Evolutionary conservation across 2,888 invertebrate species (phyloP), one percentile per base, ranked within the genome.

Genomic region (Baccha elongata): DNA sequence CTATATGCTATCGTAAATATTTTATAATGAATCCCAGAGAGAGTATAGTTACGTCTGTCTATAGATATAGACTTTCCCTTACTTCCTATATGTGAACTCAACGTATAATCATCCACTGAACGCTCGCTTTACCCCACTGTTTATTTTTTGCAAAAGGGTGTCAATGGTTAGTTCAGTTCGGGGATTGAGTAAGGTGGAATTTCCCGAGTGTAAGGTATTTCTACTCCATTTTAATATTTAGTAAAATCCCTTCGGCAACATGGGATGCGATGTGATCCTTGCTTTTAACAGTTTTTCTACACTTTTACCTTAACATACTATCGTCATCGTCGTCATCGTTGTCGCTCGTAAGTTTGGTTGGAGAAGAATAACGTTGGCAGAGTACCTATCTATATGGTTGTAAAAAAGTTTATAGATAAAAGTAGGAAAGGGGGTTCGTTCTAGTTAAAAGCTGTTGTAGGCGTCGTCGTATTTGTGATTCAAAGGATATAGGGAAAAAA

Each of bases 211-310:
- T 55, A 37, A 29, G 37, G 65, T 7, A 37, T 26, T 37, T 35
- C 75, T 83, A 50, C 55, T 52, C 50, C 65, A 62, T 78, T 78
- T 83, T 83, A 83, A 83, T 78, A 83, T 78, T 78, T 78, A 83
- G 83, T 69, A 40, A 68, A 78, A 32, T 37, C 78, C 83, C 55
- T 83, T 52, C 50, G 76, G 76, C 81, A 13, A 44, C 52, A 58
- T 64, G 52, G 71, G 79, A 58, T 78, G 72, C 46, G 72, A 46
- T 64, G 21, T 13, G 21, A 44, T 64, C 48, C 48, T 78, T 83
- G 64, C 50, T 78, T 76, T 71, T 35, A 17, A 52, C 32, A 40
- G 35, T 40, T 48, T 74, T 64, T 81, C 64, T 76, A 37, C 62
- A 46, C 29, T 62, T 48, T 62, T 79, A 48, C 53, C 62, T 62